Conservation (phyloP, 2,888 invertebrate genomes). For the Nomada fucata region DNA sequence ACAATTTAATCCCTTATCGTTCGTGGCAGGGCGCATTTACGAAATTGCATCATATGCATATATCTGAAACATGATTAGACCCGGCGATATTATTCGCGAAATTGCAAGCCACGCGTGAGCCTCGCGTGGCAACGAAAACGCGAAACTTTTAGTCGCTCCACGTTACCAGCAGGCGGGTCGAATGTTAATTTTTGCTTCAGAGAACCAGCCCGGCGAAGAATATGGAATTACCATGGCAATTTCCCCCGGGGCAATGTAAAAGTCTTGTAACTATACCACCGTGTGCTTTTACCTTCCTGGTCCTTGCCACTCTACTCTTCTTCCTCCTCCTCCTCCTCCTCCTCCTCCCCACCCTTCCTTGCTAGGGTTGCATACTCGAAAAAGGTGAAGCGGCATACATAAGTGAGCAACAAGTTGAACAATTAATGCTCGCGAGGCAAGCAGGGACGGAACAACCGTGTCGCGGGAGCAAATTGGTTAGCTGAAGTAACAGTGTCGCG, state of each 20-base stretch:
- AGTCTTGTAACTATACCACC: constrained; percentile 63
- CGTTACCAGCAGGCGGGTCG: constrained; percentile 20
- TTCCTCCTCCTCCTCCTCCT: no score
- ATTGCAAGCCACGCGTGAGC: no score
- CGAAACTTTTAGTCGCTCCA: constrained; percentile 13
- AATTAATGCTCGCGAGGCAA: constrained; percentile 49
- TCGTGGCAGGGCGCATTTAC: not conserved
- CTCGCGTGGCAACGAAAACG: constrained; percentile 14
- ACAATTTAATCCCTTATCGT: no score
- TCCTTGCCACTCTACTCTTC: not conserved
- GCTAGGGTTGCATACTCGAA: constrained; percentile 28
- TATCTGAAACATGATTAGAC: no score
- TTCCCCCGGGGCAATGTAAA: constrained; percentile 69
- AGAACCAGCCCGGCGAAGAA: constrained; percentile 35
- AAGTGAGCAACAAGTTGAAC: constrained; percentile 64
- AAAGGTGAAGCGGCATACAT: constrained; percentile 32
- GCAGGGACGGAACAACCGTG: constrained; percentile 37
- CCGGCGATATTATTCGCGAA: no score
- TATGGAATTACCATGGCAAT: constrained; percentile 67
- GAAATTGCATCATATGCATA: not conserved
- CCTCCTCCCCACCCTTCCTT: no score
- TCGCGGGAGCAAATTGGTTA: constrained; percentile 22
- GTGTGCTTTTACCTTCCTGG: constrained; percentile 29
- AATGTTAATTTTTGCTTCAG: constrained; percentile 69
- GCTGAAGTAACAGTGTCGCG: constrained; percentile 9